These are phyloP conservation scores for Drosophila atroscutellata DNA, from an alignment of 2,888 invertebrate genomes.

Conservation along the genomic window DNA sequence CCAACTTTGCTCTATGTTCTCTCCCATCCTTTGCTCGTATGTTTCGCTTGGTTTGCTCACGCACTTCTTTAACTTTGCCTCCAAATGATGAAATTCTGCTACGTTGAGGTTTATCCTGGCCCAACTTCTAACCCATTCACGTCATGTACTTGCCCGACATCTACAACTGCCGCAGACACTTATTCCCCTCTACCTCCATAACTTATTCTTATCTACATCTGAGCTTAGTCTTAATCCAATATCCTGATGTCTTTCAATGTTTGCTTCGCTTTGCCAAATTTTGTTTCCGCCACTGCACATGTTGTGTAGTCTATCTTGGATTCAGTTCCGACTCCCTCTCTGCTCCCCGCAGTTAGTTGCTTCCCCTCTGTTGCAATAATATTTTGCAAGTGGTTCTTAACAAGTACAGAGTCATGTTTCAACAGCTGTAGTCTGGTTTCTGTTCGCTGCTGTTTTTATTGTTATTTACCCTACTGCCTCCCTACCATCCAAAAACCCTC, in stretches of 20 bases:
- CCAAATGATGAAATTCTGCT: constrained; percentile 50
- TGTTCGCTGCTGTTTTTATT: constrained; percentile 64
- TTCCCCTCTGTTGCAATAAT: constrained; percentile 62
- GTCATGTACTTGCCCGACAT: constrained; percentile 22
- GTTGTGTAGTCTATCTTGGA: constrained; percentile 24
- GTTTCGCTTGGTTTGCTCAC: constrained; percentile 25
- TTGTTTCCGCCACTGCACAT: constrained; percentile 35
- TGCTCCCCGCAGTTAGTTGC: constrained; percentile 10
- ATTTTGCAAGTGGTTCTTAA: constrained; percentile 76
- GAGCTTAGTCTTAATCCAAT: constrained; percentile 53
- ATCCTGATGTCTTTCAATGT: constrained; percentile 52
- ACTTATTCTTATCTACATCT: background rate
- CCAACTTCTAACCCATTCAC: constrained; percentile 28
- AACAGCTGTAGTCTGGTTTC: constrained; percentile 80
- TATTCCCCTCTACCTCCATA: background rate
- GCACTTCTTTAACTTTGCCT: constrained; percentile 35
- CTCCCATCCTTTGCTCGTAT: background rate
- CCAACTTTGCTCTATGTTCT: constrained; percentile 45
- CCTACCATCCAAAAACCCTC: background rate
- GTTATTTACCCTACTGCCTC: constrained; percentile 43
- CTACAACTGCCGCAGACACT: constrained; percentile 40
- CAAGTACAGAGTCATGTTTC: constrained; percentile 82
- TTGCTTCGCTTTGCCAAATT: constrained; percentile 27
- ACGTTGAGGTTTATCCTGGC: constrained; percentile 6
- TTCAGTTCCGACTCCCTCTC: constrained; percentile 2